Evolutionary conservation across 2,113 vertebrate species (phyloP).

Genomic region (Semnopithecus entellus): DNA sequence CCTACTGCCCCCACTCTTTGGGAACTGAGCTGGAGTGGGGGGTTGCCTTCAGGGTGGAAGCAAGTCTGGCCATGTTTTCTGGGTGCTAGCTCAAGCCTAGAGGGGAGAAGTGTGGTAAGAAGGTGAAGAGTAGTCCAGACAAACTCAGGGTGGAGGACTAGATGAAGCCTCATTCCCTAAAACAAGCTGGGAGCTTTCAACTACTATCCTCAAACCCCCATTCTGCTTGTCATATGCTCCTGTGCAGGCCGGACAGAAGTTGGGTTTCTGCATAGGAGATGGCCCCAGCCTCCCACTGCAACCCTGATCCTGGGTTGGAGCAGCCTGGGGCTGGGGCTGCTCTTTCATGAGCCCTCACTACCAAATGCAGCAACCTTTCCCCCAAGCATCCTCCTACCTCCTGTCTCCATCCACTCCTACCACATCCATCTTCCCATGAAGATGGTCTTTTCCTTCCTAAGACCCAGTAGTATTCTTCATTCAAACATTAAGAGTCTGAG

Average conservation of each 20-base stretch:
- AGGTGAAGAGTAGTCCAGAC: neutral
- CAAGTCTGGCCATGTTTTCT: neutral
- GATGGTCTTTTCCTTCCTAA: neutral
- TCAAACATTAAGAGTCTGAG: neutral
- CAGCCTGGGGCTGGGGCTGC: neutral
- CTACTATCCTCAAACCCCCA: neutral
- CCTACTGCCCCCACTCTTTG: neutral
- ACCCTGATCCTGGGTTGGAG: neutral
- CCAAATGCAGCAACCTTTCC: neutral
- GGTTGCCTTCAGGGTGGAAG: neutral
- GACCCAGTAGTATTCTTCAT: neutral
- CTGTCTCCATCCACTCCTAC: too few relatives aligned
- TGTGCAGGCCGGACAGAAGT: accelerated
- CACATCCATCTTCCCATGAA: too few relatives aligned
- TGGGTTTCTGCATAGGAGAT: neutral
- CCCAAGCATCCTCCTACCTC: neutral
- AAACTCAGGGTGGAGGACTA: neutral
- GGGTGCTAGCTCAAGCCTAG: neutral
- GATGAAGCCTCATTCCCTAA: neutral
- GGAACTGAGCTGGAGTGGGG: neutral
- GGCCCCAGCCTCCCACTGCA: neutral
- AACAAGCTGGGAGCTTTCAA: neutral
- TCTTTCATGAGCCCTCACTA: neutral
- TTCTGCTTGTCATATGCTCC: too few relatives aligned
- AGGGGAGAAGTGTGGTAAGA: neutral